Percentiles rank a stretch among this genome's conserved stretches.
phyloP scores from a whole-genome alignment of 2,797 vertebrate species.

The Melanotaenia maccullochi region DNA sequence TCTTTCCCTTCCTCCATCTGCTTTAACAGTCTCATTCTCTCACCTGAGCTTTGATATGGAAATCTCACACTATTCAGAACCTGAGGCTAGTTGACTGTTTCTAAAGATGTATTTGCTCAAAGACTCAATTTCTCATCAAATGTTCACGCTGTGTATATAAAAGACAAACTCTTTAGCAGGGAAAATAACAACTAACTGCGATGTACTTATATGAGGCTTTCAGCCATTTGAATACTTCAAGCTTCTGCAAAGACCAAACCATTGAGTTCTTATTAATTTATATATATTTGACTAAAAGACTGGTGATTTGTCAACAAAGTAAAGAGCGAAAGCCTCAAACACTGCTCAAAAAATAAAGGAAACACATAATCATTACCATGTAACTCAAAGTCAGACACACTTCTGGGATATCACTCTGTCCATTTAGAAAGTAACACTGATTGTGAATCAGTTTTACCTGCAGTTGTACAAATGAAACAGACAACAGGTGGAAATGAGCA shows the following conservation, averaged over 20 bases:
- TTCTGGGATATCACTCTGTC: too few relatives aligned
- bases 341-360: neutral
- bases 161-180: conserved; percentile 67
- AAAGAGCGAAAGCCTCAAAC: conserved; percentile 17
- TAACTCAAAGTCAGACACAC: too few relatives aligned
- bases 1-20: conserved; percentile 35
- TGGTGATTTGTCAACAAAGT: conserved; percentile 43
- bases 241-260: conserved; percentile 46
- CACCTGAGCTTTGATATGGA: conserved; percentile 85
- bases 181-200: conserved; percentile 74
- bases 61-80: conserved; percentile 76
- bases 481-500: neutral
- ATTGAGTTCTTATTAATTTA: conserved; percentile 46
- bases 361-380: too few relatives aligned
- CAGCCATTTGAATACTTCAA: conserved; percentile 42
- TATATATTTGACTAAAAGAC: conserved; percentile 48
- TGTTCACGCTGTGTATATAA: conserved; percentile 70
- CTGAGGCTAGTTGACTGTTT: conserved; percentile 75
- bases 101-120: conserved; percentile 80
- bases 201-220: conserved; percentile 47
- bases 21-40: conserved; percentile 59
- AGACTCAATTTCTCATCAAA: conserved; percentile 80
- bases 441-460: neutral
- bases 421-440: too few relatives aligned
- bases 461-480: neutral